Base-by-base conservation (phyloP, 2,113 vertebrate genomes). In the Galbula dea region DNA sequence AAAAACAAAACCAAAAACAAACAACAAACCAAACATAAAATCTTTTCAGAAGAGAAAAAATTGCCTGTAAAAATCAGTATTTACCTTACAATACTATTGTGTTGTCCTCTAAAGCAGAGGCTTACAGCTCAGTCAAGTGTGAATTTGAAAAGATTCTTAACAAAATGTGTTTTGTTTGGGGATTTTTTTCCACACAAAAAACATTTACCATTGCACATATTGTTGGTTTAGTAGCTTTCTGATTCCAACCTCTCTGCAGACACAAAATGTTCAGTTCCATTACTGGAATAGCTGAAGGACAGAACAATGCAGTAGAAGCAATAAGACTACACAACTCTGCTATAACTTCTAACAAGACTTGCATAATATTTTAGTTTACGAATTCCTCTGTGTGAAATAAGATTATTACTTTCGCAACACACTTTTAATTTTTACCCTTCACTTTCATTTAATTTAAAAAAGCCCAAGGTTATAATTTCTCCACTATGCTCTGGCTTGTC, bases 361-460 rank as follows among this genome's bases (percentile, higher is more conserved):
- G 46, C 29, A 81, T 83, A 86, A 43, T 77, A 79, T 89, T 95
- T 17, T 3, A 73, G 27, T 51, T 83, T 59, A 69, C 68, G n/a
- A 89, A 95, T 86, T 90, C 92, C 15, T 82, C 20, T 83, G 23
- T 9, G 26, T 89, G 86, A 65, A 74, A 39, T 43, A 22, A 82
- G 55, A 55, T 84, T 86, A 78, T 81, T 80, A 93, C 49, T 59
- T 82, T 34, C 5, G 5, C 30, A 69, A 58, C 34, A 34, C n/a
- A 72, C 37, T 68, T 85, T 76, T 88, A 95, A 83, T 82, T 85
- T 77, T 81, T 93, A 49, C 32, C 57, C 89, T 84, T 91, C 15
- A 2, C 34, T 75, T 89, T 81, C 58, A 68, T 71, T 95, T 89
- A 85, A 95, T 95, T 94, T 92, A 4, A 94, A 86, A 95, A 86